A percentile compares a stretch with the other conserved stretches of the same genome.
phyloP scores from a whole-genome alignment of 2,797 vertebrate genomes.

The Enteromius unitaeniatus region DNA sequence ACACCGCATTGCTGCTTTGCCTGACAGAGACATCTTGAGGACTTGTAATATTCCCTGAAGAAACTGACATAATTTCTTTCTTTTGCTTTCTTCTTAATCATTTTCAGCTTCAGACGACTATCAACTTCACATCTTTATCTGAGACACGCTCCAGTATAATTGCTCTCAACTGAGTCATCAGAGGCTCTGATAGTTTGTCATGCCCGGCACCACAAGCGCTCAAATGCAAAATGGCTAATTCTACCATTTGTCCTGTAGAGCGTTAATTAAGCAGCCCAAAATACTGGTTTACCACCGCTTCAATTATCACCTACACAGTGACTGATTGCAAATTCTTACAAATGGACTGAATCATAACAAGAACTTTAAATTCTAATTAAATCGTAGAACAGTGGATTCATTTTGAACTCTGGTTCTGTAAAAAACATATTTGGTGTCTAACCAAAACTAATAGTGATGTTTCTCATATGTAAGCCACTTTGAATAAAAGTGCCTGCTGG shows the following conservation, averaged over 20 bases:
- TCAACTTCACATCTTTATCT: slow-evolving; percentile 32
- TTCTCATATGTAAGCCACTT: not conserved
- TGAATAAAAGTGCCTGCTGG: not conserved
- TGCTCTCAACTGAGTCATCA: slow-evolving; percentile 42
- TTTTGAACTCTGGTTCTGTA: not conserved
- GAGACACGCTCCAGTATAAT: slow-evolving; percentile 20
- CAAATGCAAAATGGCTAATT: slow-evolving; percentile 3
- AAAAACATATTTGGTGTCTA: not conserved
- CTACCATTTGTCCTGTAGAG: slow-evolving; percentile 25
- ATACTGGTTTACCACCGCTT: not conserved
- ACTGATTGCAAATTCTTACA: slow-evolving; percentile 14
- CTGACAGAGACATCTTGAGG: slow-evolving; percentile 12
- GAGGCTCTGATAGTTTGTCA: slow-evolving; percentile 19
- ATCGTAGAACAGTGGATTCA: not conserved
- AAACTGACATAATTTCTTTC: slow-evolving; percentile 12
- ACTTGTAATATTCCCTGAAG: slow-evolving; percentile 27
- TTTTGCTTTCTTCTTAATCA: slow-evolving; percentile 25
- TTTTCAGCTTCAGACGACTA: slow-evolving; percentile 8
- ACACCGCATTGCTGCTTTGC: slow-evolving; percentile 23
- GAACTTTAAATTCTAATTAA: not conserved
- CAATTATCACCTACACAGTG: slow-evolving; percentile 21
- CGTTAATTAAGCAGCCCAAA: slow-evolving; percentile 27
- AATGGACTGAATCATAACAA: slow-evolving; percentile 29
- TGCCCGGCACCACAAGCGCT: not conserved
- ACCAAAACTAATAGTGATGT: not conserved